Evolutionary conservation across 2,888 invertebrate genomes (phyloP), one percentile per base, ranked within the genome.

Genomic region (Venustoraphidia nigricollis): DNA sequence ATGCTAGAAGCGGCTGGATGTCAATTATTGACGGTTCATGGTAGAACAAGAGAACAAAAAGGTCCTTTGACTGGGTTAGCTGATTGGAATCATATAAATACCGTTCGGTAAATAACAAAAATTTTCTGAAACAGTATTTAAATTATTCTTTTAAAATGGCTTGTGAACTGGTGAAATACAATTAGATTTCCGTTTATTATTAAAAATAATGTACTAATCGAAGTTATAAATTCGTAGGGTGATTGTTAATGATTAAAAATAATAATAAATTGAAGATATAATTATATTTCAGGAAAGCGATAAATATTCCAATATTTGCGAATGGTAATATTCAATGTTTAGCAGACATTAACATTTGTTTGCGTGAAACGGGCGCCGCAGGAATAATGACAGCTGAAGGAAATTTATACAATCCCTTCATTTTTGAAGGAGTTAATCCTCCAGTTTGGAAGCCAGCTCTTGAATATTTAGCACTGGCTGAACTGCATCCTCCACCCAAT

Each of bases 321-420:
- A 98, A 98, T 72, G 97, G 98, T 11, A 98, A 98, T 63, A 91
- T 98, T 56, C 92, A 96, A 65, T 87, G 85, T 58, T 65, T 90
- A 56, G 80, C 83, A 59, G 97, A 98, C 73, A 80, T 91, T 2
- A 69, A 83, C 49, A 73, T 82, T 53, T 98, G 97, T 64, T 66
- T 97, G 45, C 70, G 77, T 48, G 83, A 79, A 58, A 97, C 96
- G 0, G 84, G 84, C 34, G 94, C 83, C 3, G 73, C 83, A 61
- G 91, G 87, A 39, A 85, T 92, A 0, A 92, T 92, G 93, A 81
- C 84, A 59, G 86, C 89, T 53, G 97, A 97, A 70, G 97, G 97
- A 1, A 92, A 90, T 66, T 76, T 98, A n/a, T 90, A 94, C 62
- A 97, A 98, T 69, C 97, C 98, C n/a, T 85, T 83, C 9, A 66